Base-by-base conservation (phyloP, 1,140 invertebrate species). In the Brachionus koreanus region DNA sequence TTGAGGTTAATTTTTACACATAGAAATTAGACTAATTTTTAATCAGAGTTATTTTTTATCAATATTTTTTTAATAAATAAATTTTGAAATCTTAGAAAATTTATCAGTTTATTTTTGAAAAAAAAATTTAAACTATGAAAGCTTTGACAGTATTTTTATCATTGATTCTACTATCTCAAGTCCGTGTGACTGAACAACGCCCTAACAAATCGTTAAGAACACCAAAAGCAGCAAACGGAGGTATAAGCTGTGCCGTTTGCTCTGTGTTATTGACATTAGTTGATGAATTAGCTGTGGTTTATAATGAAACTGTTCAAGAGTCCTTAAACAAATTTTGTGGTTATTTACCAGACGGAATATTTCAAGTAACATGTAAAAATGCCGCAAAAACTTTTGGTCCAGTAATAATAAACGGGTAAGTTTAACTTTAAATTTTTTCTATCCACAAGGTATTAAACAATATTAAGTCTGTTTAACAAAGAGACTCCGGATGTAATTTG, bases 401-500 rank as follows among this genome's bases (percentile, higher is more conserved):
- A 5, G 37, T 84, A 13, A 42, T 86, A 6, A 82, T 86, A 37
- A 75, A 85, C 16, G 83, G 85, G 85, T 37, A 43, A 13, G 5
- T n/a, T n/a, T n/a, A n/a, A n/a, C n/a, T n/a, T n/a, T n/a, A n/a
- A n/a, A n/a, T n/a, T n/a, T n/a, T n/a, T n/a, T n/a, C n/a, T n/a
- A n/a, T n/a, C n/a, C n/a, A n/a, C n/a, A n/a, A n/a, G n/a, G n/a
- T n/a, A n/a, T n/a, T n/a, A n/a, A n/a, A n/a, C n/a, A n/a, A n/a
- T n/a, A n/a, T n/a, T n/a, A 83, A 16, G 86, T 85, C 65, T 86
- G 16, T 77, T 52, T 13, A 77, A 46, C 16, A 84, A 83, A 19
- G 86, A 86, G 52, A 85, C 85, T n/a, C 83, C 86, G 13, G 86
- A 87, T 83, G 85, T 87, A 1, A 84, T 86, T 23, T 87, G 86